Percentiles rank a stretch among this genome's conserved stretches.
These are phyloP conservation scores for Nematostella vectensis DNA, from an alignment of 92 coral and sea anemone genomes.

Conservation along the genomic window DNA sequence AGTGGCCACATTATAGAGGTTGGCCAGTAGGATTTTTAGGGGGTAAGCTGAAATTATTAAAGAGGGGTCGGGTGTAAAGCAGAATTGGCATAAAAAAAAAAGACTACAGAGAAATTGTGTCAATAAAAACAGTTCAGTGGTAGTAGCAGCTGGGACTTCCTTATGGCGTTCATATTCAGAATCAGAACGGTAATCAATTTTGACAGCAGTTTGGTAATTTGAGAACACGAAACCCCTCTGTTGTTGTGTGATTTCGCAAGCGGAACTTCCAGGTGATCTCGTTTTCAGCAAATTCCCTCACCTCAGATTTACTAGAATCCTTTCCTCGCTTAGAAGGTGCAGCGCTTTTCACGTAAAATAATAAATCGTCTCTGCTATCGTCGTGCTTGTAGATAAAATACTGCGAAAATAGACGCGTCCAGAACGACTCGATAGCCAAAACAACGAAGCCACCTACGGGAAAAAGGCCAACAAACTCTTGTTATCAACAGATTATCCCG, in stretches of 20 bases:
- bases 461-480: neutral
- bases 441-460: constrained; percentile 74
- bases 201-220: too few species aligned
- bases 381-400: constrained; percentile 67
- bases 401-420: constrained; percentile 85
- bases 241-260: neutral
- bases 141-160: too few species aligned
- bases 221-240: too few species aligned
- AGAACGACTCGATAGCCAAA: constrained; percentile 80
- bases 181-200: too few species aligned
- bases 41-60: too few species aligned
- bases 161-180: too few species aligned
- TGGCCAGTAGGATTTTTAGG: too few species aligned
- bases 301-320: constrained; percentile 51
- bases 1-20: too few species aligned
- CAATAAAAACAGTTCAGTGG: too few species aligned
- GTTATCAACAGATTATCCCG: neutral
- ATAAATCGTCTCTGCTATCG: constrained; percentile 75
- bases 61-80: too few species aligned
- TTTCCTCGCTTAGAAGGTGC: constrained; percentile 36
- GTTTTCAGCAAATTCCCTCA: neutral
- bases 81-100: too few species aligned
- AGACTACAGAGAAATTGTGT: too few species aligned
- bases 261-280: neutral
- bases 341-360: constrained; percentile 76